phyloP scores from a whole-genome alignment of 2,113 vertebrate species.

The Dicerorhinus sumatrensis region DNA sequence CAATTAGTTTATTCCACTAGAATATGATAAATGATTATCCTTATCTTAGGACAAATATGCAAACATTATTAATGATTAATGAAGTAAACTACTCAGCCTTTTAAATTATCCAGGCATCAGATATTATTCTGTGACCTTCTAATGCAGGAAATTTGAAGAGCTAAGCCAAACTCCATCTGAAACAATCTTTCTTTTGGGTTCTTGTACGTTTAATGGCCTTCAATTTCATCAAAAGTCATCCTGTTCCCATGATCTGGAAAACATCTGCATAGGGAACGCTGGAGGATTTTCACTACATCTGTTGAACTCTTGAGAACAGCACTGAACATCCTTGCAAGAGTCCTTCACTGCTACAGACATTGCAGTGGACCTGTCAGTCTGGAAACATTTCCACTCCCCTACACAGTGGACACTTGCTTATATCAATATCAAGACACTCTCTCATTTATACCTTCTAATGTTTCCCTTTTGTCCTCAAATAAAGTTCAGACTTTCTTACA shows the following conservation, averaged over 20 bases:
- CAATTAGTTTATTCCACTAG: conserved; percentile 41
- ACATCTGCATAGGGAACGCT: background rate
- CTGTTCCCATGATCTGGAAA: conserved; percentile 71
- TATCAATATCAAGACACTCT: background rate
- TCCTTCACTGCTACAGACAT: background rate
- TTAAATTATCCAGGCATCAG: conserved; percentile 57
- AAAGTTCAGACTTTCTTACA: background rate
- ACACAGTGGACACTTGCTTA: background rate
- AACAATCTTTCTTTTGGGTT: conserved; percentile 35
- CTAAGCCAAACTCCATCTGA: background rate
- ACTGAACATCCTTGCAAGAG: fast-evolving
- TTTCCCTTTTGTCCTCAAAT: background rate
- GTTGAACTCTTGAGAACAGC: background rate
- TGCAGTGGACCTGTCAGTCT: background rate
- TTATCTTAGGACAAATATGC: conserved; percentile 55
- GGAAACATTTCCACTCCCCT: background rate
- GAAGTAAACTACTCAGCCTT: conserved; percentile 23
- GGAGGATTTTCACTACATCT: background rate
- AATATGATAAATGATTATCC: conserved; percentile 41
- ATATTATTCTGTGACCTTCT: conserved; percentile 59
- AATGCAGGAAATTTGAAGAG: conserved; percentile 60
- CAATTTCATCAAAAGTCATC: conserved; percentile 62
- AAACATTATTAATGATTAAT: conserved; percentile 67
- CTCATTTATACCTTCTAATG: background rate
- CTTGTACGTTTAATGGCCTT: conserved; percentile 42